Evolutionary conservation across 2,113 vertebrate species (phyloP).

Genomic region (Callithrix jacchus): DNA sequence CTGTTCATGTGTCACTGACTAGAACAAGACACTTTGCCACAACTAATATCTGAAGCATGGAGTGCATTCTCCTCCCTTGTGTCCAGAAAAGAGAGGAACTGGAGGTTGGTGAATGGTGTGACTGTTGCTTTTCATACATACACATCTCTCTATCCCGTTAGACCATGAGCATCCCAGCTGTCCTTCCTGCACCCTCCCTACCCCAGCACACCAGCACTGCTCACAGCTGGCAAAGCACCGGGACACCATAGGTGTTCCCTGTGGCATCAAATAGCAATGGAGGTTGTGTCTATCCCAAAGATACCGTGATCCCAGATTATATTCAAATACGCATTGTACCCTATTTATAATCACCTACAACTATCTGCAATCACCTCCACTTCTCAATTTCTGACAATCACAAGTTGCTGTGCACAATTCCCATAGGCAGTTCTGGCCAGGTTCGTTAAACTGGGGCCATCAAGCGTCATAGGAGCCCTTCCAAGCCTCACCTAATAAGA

Average conservation of each 20-base stretch:
- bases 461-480: neutral
- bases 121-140: accelerated
- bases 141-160: neutral
- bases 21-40: neutral
- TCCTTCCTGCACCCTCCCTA: neutral
- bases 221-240: neutral
- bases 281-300: too few relatives aligned
- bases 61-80: too few relatives aligned
- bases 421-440: neutral
- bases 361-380: neutral
- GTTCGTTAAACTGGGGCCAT: accelerated
- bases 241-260: too few relatives aligned
- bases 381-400: neutral
- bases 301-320: neutral
- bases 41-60: too few relatives aligned
- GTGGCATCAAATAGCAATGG: too few relatives aligned
- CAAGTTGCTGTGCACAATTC: neutral
- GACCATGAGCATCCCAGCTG: neutral
- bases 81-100: neutral
- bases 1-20: neutral
- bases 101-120: neutral
- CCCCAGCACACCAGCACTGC: too few relatives aligned
- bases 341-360: neutral
- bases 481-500: neutral
- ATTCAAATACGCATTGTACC: neutral